Base-by-base conservation (phyloP, 37 sponge, comb jelly and placozoan genomes). In the Beroe forskalii region DNA sequence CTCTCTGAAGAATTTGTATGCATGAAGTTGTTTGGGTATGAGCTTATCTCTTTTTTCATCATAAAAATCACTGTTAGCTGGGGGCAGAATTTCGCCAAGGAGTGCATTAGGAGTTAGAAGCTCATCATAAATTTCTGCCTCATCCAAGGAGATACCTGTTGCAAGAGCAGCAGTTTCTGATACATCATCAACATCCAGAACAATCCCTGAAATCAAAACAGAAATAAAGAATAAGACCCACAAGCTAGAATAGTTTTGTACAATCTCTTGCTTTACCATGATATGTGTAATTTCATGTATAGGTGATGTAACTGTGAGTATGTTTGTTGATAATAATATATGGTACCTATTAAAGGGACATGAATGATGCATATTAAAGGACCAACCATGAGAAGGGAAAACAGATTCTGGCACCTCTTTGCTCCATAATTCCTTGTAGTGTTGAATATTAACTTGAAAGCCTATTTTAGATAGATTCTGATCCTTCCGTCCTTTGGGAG, bases 21-120 rank as follows among this genome's bases (percentile, higher is more conserved):
- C 86, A 43, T 80, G 86, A 35, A 80, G 86, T 6, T 80, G 38
- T 43, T 80, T 80, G 14, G 86, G 86, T 43, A 80, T 80, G 4
- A 80, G 44, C 86, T 44, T 80, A 80, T 80, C 86, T 22, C 35
- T 80, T 37, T 80, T 80, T 23, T 80, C 86, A 23, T 80, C 86
- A 38, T 80, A 80, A 23, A 28, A 44, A 80, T 44, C 44, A 80
- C 27, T 37, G 55, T 80, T 80, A n/a, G 55, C 44, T 33, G 86
- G 86, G 4, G 86, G 86, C 8, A 80, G 24, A 0, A 80, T 27
- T 6, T 80, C 86, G 2, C 86, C 86, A 14, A 80, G 86, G 6
- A 80, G 86, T 4, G 44, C 24, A 37, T 80, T 44, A n/a, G 86
- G 48, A 80, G n/a, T 80, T 23, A 80, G 86, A 4, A 80, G 55